phyloP scores from a whole-genome alignment of 2,113 vertebrate genomes.

The Corapipo altera region DNA sequence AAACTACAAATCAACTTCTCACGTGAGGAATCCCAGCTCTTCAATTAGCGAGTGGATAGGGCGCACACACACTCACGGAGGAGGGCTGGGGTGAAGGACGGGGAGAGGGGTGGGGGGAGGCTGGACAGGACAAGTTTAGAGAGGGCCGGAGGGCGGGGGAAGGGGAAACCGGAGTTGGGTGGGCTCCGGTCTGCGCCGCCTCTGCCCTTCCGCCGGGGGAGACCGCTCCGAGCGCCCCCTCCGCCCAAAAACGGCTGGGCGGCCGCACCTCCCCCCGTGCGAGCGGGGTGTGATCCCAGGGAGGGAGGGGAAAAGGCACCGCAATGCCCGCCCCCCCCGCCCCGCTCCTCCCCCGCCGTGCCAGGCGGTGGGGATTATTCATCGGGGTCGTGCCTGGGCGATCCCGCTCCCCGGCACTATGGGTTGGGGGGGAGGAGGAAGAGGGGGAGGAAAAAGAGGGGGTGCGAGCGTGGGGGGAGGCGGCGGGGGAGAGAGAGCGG shows the following conservation, averaged over 20 bases:
- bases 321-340: too few species aligned
- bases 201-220: slow-evolving; percentile 22
- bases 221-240: background rate
- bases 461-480: background rate
- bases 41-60: slow-evolving; percentile 84
- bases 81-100: slow-evolving; percentile 35
- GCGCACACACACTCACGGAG: background rate
- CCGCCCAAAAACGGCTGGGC: background rate
- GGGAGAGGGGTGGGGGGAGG: slow-evolving; percentile 44
- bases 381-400: too few species aligned
- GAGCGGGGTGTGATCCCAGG: background rate
- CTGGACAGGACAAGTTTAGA: slow-evolving; percentile 23
- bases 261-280: background rate
- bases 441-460: slow-evolving; percentile 5
- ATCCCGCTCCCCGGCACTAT: too few species aligned
- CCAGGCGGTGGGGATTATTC: too few species aligned
- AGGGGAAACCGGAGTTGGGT: background rate
- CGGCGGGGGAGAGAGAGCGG: background rate
- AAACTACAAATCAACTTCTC: slow-evolving; percentile 98
- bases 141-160: background rate
- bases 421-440: background rate
- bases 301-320: too few species aligned
- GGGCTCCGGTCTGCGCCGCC: slow-evolving; percentile 16
- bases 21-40: slow-evolving; percentile 96
- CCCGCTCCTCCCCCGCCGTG: too few species aligned